These are phyloP conservation scores for Brevipalpus yothersi DNA, from an alignment of 1,140 invertebrate species.

Conservation along the genomic window DNA sequence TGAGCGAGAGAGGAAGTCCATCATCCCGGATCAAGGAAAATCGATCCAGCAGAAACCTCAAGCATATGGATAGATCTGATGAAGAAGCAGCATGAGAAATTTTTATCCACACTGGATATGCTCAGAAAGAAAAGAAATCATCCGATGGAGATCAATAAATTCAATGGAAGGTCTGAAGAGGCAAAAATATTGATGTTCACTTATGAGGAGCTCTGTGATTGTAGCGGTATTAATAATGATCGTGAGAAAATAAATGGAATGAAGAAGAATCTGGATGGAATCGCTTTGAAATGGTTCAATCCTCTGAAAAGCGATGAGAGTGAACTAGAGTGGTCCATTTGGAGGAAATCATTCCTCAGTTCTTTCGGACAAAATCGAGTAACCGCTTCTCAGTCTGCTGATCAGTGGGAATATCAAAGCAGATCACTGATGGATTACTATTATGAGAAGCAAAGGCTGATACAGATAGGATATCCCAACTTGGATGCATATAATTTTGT, in stretches of 20 bases:
- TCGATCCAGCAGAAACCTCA: background rate
- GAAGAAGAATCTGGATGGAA: background rate
- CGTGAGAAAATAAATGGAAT: background rate
- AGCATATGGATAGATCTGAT: background rate
- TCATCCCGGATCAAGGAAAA: too few species aligned
- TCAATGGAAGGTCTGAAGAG: background rate
- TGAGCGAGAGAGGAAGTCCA: background rate
- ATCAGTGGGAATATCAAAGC: background rate
- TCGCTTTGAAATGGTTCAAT: slow-evolving; percentile 1
- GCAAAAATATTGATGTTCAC: background rate
- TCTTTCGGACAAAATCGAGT: background rate
- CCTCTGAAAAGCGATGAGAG: background rate
- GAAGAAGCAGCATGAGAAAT: background rate
- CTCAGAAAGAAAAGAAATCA: background rate
- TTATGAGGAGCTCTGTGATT: background rate
- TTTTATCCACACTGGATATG: background rate
- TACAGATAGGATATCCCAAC: background rate
- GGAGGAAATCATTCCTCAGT: background rate
- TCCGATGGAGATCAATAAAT: background rate
- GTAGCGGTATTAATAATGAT: background rate
- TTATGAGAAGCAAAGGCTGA: background rate
- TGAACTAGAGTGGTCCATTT: background rate
- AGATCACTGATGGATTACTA: background rate
- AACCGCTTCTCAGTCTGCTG: background rate
- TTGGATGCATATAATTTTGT: background rate